Conservation (phyloP, 2,888 invertebrate species). For the Nemotelus nigrinus region DNA sequence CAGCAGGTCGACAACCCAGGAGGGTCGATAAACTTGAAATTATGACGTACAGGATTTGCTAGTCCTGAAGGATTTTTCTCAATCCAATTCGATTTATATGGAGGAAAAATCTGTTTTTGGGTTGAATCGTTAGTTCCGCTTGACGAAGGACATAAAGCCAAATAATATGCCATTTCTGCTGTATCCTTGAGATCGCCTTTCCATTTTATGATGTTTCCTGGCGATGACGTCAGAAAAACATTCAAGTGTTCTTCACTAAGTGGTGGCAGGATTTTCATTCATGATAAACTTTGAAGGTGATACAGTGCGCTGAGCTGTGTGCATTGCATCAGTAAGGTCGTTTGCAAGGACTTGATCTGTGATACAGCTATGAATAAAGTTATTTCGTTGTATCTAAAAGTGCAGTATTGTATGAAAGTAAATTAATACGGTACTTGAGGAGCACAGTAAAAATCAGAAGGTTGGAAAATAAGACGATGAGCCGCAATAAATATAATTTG, state of each 20-base stretch:
- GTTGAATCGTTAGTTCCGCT: no score
- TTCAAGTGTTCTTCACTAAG: not conserved
- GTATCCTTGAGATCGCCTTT: no score
- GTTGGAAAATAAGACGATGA: no score
- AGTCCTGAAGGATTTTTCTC: conserved; percentile 11
- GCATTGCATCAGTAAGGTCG: conserved; percentile 14
- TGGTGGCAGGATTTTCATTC: conserved; percentile 25
- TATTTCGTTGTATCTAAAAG: no score
- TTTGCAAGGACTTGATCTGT: not conserved
- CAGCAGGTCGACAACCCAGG: conserved; percentile 55
- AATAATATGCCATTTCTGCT: no score
- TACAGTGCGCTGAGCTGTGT: not conserved
- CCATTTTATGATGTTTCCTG: not conserved
- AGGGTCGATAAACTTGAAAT: conserved; percentile 54
- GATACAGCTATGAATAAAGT: no score
- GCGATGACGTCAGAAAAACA: conserved; percentile 18
- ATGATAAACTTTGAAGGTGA: conserved; percentile 6
- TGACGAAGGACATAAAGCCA: no score
- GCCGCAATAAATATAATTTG: no score
- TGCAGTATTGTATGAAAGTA: no score
- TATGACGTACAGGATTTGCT: conserved; percentile 25
- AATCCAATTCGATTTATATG: not conserved
- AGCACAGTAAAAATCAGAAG: no score
- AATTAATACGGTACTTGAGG: no score
- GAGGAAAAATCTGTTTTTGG: no score